Conservation (phyloP, 2,113 vertebrate species). For the Vulpes ferrilata region DNA sequence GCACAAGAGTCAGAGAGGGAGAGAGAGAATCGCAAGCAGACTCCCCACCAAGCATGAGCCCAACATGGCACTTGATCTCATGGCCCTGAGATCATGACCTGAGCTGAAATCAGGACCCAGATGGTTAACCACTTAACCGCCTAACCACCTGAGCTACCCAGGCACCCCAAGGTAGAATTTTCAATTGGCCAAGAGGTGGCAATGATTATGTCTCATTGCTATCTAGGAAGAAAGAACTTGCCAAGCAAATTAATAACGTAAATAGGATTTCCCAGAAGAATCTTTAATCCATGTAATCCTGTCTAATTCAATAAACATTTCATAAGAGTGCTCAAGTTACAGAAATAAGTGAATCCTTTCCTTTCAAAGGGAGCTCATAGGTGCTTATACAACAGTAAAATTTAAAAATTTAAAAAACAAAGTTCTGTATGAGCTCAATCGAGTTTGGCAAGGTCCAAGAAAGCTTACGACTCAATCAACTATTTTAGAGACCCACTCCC, state of each 20-base stretch:
- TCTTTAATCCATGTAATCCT: background rate
- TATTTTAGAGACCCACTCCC: conserved; percentile 21
- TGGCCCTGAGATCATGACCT: background rate
- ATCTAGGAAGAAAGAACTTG: conserved; percentile 32
- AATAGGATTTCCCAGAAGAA: conserved; percentile 50
- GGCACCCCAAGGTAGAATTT: background rate
- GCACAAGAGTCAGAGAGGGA: background rate
- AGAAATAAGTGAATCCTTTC: background rate
- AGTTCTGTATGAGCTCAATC: background rate
- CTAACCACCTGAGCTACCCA: background rate
- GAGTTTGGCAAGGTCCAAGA: background rate
- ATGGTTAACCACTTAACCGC: background rate
- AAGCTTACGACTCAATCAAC: background rate
- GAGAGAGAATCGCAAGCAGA: background rate
- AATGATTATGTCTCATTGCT: conserved; percentile 3
- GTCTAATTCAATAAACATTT: conserved; percentile 43
- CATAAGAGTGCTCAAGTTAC: background rate
- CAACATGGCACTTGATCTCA: background rate
- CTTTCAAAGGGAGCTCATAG: conserved; percentile 4
- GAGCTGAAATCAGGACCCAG: background rate
- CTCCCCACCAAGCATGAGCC: background rate
- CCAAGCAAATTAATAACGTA: conserved; percentile 24
- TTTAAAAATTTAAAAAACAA: background rate
- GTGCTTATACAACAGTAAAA: too few relatives aligned
- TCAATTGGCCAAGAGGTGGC: background rate